Percentiles rank a stretch among this genome's conserved stretches.
Evolutionary conservation across 2,888 invertebrate species (phyloP).

Genomic region (Drosophila gaucha): DNA sequence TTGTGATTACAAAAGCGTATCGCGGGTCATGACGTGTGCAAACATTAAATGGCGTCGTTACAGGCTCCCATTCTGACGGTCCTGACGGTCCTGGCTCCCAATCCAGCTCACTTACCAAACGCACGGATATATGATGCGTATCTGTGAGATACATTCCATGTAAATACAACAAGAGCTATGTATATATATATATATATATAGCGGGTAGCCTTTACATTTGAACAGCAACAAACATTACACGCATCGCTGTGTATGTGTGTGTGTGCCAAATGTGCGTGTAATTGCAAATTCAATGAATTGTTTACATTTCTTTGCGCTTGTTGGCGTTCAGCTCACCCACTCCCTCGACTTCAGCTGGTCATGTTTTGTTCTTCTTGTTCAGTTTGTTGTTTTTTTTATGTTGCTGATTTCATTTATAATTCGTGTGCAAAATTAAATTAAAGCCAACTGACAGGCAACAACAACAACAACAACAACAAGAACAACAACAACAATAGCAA

Average conservation of each 20-base stretch:
- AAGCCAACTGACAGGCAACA: constrained; percentile 73
- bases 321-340: constrained; percentile 44
- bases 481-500: constrained; percentile 24
- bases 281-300: constrained; percentile 83
- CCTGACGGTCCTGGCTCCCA: background rate
- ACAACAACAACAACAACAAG: constrained; percentile 23
- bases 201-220: constrained; percentile 44
- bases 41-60: constrained; percentile 79
- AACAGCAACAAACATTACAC: constrained; percentile 73
- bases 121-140: constrained; percentile 75
- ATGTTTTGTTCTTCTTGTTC: constrained; percentile 58
- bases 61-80: constrained; percentile 23
- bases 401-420: constrained; percentile 77
- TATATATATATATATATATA: constrained; percentile 6
- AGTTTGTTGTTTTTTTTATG: constrained; percentile 38
- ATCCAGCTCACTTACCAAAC: constrained; percentile 47
- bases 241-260: constrained; percentile 53
- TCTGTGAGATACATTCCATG: constrained; percentile 74
- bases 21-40: constrained; percentile 82
- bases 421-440: constrained; percentile 79
- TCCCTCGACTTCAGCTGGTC: constrained; percentile 40
- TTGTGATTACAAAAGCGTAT: constrained; percentile 82
- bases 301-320: constrained; percentile 81
- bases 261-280: constrained; percentile 80
- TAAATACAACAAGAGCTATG: constrained; percentile 56